Base-by-base conservation (phyloP, 2,888 invertebrate species). In the Nebria salina region DNA sequence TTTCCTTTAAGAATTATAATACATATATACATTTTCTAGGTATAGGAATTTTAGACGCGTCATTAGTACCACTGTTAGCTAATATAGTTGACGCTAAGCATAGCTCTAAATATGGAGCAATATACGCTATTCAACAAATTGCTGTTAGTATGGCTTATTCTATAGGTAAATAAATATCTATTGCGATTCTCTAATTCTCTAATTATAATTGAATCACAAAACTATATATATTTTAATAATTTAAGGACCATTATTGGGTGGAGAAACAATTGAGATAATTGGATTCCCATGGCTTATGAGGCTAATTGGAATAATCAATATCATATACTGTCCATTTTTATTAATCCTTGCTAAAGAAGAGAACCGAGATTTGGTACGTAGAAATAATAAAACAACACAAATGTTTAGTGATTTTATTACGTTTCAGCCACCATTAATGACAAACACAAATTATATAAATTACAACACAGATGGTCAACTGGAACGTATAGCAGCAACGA, bases 81-180 rank as follows among this genome's bases (percentile, higher is more conserved):
- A 91, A 92, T 77, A 89, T 96, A 82, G 95, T 95, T 3, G 94
- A 94, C 87, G 85, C 87, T 11, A 86, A 89, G 83, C 91, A 91
- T 83, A 89, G 90, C 83, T 91, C 91, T n/a, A 92, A 92, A 84
- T 95, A 95, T 86, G 95, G 95, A 3, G 92, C 93, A 0, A 93
- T 95, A n/a, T 96, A 96, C 87, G 94, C 96, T 76, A 91, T 96
- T 78, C 95, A 95, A 85, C 96, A 96, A 89, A 93, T 93, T 15
- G 93, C 96, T 4, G 95, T 96, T 72, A 94, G 95, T 85, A 89
- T 96, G 74, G 96, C 96, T 26, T 96, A 96, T 87, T 93, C 93
- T 43, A 88, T 96, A 73, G 94, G 94, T 94, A 88, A 88, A 84
- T 82, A 7, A 70, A 25, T 25, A 25, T 66, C n/a, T 15, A 25